Evolutionary conservation across 2,113 vertebrate genomes (phyloP).

Genomic region (Anseranas semipalmata): DNA sequence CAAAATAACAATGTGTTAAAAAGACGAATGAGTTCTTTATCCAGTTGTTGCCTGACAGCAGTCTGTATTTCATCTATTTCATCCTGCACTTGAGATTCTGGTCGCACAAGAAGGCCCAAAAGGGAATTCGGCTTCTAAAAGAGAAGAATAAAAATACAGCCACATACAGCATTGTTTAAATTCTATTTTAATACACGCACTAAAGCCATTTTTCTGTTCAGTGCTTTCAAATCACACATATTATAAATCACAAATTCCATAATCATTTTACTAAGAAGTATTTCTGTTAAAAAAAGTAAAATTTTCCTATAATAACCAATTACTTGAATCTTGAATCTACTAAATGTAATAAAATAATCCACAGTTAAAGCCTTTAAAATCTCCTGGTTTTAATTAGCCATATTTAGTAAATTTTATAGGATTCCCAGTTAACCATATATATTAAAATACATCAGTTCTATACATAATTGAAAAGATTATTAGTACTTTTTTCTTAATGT

Average conservation of each 20-base stretch:
- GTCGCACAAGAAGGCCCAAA: conserved; percentile 81
- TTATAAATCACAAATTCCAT: neutral
- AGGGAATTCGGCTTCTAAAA: conserved; percentile 84
- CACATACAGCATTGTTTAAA: neutral
- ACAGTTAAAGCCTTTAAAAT: neutral
- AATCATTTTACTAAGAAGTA: neutral
- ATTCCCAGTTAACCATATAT: neutral
- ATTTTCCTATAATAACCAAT: neutral
- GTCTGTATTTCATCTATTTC: conserved; percentile 77
- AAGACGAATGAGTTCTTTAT: conserved; percentile 87
- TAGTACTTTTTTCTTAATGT: neutral
- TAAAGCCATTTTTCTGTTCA: neutral
- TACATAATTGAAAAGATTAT: neutral
- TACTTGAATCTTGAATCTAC: neutral
- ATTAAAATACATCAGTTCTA: neutral
- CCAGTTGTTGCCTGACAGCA: conserved; percentile 85
- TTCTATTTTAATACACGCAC: neutral
- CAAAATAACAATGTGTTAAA: conserved; percentile 83
- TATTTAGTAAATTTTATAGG: neutral
- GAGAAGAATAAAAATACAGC: conserved; percentile 8
- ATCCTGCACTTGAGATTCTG: conserved; percentile 73
- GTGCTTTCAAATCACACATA: neutral
- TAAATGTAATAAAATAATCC: neutral
- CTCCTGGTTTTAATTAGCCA: neutral
- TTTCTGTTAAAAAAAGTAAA: neutral